Conservation (phyloP, 2,113 vertebrate species). For the Bothrops jararaca region DNA sequence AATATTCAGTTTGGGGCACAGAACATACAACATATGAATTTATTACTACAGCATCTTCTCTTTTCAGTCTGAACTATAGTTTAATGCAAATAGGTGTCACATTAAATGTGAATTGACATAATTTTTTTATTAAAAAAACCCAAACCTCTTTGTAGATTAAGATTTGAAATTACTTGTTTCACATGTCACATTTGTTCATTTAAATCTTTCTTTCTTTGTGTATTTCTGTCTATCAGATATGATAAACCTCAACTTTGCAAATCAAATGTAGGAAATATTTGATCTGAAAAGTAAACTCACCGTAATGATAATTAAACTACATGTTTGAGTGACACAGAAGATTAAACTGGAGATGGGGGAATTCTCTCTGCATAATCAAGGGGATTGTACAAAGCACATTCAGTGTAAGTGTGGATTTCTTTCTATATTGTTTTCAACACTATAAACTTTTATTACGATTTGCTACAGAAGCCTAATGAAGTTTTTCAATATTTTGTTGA, state of each 20-base stretch:
- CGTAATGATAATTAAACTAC: not conserved
- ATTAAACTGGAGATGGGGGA: not conserved
- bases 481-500: not conserved
- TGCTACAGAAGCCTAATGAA: slow-evolving; percentile 10
- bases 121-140: not conserved
- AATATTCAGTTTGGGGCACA: not conserved
- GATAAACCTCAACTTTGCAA: not conserved
- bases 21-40: not conserved
- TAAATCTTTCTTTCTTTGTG: not conserved
- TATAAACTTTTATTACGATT: slow-evolving; percentile 2
- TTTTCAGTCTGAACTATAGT: not conserved
- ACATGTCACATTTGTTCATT: not conserved
- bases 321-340: not conserved
- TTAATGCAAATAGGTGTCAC: not conserved
- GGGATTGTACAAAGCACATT: not conserved
- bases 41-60: not conserved
- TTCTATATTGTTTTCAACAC: not conserved
- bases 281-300: not conserved
- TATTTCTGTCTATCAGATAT: not conserved
- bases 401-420: not conserved
- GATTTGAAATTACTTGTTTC: not conserved
- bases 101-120: not conserved
- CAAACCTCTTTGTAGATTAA: not conserved
- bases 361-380: not conserved
- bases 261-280: not conserved